These are phyloP conservation scores for Tachypleus tridentatus DNA, from an alignment of 1,140 invertebrate genomes.

Conservation along the genomic window DNA sequence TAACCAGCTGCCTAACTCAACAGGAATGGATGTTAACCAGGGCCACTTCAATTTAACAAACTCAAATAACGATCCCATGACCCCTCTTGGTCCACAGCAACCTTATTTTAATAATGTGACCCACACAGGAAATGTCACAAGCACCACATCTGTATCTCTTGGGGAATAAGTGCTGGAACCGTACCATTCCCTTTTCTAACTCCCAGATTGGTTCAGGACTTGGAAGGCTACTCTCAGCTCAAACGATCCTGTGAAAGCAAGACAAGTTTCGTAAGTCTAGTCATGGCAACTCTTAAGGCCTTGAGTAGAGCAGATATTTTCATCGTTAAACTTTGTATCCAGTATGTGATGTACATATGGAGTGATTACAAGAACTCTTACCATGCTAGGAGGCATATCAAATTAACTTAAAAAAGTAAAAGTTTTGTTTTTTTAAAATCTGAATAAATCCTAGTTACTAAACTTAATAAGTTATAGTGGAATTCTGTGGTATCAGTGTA, in stretches of 20 bases:
- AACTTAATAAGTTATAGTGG: no score
- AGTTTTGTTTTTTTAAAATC: no score
- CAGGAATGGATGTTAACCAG: slow-evolving; percentile 12
- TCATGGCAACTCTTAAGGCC: no score
- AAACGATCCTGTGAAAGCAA: slow-evolving; percentile 13
- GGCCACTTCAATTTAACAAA: slow-evolving; percentile 12
- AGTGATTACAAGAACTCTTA: no score
- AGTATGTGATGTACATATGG: no score
- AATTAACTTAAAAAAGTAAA: no score
- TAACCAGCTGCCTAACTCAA: no score
- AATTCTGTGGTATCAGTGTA: no score
- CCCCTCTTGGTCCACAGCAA: slow-evolving; percentile 9
- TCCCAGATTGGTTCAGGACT: slow-evolving; percentile 13
- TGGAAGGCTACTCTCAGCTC: slow-evolving; percentile 12
- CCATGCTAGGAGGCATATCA: no score
- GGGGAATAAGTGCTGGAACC: slow-evolving; percentile 8
- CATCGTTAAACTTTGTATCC: no score
- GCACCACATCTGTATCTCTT: slow-evolving; percentile 8
- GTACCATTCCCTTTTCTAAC: slow-evolving; percentile 5
- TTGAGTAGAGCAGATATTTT: no score
- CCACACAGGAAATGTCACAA: slow-evolving; percentile 7
- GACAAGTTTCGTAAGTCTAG: slow-evolving; percentile 15
- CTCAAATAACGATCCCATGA: slow-evolving; percentile 11
- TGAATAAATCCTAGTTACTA: no score
- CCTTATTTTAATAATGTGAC: slow-evolving; percentile 13